Base-by-base conservation (phyloP, 2,797 vertebrate genomes). In the Pitangus sulphuratus region DNA sequence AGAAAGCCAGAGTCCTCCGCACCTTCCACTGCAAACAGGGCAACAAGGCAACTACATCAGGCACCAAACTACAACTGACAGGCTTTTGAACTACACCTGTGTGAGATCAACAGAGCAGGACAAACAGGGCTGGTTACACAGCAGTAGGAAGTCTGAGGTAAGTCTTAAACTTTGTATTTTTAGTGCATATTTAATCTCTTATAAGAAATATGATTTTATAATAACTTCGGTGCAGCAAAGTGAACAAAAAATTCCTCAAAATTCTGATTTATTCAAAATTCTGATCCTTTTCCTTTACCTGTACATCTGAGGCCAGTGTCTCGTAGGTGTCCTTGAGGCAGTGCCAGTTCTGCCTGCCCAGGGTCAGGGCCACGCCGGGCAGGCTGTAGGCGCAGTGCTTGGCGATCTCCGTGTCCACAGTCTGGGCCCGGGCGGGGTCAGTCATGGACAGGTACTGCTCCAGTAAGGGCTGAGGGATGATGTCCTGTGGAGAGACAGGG, bases 1-100 rank as follows among this genome's bases (percentile, higher is more conserved):
- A 99, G 97, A 99, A 99, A 1, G 99, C 99, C 19, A 99, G 97
- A 0, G 99, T 99, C 21, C 98, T 97, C 3, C 98, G 98, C 25
- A 99, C 99, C 96, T 99, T 99, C 99, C 99, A 99, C 99, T 99
- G 97, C 35, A n/a, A 82, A 77, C 11, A 69, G 47, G 50, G 47
- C 75, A 82, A 44, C 68, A 60, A 87, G 50, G 6, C 8, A 93
- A 37, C 16, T 21, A 11, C 22, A 10, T 86, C 33, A 85, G 81
- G 61, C 16, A 81, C 62, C 37, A 2, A 19, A 25, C 15, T 22
- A n/a, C 31, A 60, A 16, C 2, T 39, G 50, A 42, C 16, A 7
- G 60, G 24, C 15, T 61, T 60, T 33, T 44, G 3, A 87, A 76
- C 57, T 11, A 56, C 11, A 10, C 13, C 20, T 31, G 1, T 3